These are phyloP conservation scores for Anoplolepis gracilipes DNA, from an alignment of 1,140 invertebrate genomes.

Conservation along the genomic window DNA sequence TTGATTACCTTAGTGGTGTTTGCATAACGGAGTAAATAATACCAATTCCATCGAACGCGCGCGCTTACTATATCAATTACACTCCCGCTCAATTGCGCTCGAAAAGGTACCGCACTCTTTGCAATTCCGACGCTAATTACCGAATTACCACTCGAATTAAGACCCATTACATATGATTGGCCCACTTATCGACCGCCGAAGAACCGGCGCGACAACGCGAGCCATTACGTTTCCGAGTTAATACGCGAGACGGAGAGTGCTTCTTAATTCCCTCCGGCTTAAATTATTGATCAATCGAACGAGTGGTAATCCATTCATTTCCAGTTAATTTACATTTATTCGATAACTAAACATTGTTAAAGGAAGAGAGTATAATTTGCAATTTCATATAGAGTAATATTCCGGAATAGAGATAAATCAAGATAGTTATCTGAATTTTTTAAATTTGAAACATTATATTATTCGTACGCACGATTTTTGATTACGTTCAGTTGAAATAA, in stretches of 20 bases:
- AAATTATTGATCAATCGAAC: conserved; percentile 39
- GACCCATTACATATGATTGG: conserved; percentile 58
- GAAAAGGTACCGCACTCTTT: conserved; percentile 34
- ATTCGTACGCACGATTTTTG: too few relatives aligned
- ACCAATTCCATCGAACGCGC: conserved; percentile 7
- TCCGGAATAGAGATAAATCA: too few relatives aligned
- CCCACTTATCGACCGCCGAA: conserved; percentile 54
- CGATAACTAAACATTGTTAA: conserved; percentile 29
- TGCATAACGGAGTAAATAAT: conserved; percentile 69
- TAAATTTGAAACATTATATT: too few relatives aligned
- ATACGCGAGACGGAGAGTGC: conserved; percentile 34
- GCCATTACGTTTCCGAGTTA: conserved; percentile 49
- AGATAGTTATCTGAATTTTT: too few relatives aligned
- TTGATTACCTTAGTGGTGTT: conserved; percentile 77
- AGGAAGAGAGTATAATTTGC: not conserved
- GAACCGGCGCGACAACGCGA: conserved; percentile 44
- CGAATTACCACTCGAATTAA: conserved; percentile 62
- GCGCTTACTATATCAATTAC: conserved; percentile 27
- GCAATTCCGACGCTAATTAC: conserved; percentile 44
- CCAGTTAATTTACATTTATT: conserved; percentile 7
- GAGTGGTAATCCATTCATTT: conserved; percentile 16
- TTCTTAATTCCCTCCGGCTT: conserved; percentile 29
- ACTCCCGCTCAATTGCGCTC: not conserved
- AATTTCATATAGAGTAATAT: conserved; percentile 12
- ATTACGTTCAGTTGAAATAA: too few relatives aligned